phyloP scores from a whole-genome alignment of 2,113 vertebrate species.

The Microtus ochrogaster region DNA sequence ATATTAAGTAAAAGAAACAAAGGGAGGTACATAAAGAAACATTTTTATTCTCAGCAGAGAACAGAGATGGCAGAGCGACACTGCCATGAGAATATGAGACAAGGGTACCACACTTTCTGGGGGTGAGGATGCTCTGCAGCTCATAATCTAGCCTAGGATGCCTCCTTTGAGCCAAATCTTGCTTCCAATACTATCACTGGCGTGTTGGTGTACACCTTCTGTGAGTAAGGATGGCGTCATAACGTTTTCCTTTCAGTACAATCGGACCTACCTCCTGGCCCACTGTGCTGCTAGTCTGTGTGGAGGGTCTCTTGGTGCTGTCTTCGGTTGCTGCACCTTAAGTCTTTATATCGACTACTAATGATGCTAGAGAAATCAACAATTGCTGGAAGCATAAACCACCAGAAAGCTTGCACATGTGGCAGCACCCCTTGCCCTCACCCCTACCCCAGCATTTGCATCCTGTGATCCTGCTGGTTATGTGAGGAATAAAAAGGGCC shows the following conservation, averaged over 20 bases:
- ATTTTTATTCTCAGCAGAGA: not conserved
- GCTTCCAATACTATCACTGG: constrained; percentile 46
- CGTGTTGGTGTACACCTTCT: constrained; percentile 60
- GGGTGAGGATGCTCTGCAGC: not conserved
- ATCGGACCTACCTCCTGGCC: constrained; percentile 17
- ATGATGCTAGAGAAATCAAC: not conserved
- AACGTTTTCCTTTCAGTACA: constrained; percentile 41
- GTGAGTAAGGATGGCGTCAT: not conserved
- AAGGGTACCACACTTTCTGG: not conserved
- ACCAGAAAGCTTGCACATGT: constrained; percentile 31
- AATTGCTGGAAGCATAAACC: not conserved
- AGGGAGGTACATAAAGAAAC: not conserved
- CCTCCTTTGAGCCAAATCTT: constrained; percentile 60
- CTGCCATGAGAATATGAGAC: not conserved
- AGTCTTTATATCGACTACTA: constrained; percentile 64
- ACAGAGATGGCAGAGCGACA: not conserved
- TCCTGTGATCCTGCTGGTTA: not conserved
- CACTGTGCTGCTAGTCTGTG: not conserved
- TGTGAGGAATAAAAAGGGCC: constrained; percentile 44
- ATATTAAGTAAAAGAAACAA: not conserved
- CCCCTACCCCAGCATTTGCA: not conserved
- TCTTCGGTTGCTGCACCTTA: constrained; percentile 39
- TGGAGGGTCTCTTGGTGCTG: not conserved
- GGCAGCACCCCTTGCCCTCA: too few species aligned
- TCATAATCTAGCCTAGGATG: constrained; percentile 39